A percentile compares a stretch with the other conserved stretches of the same genome.
Conservation (phyloP, 2,797 vertebrate genomes). For the Chloroceryle amazona region DNA sequence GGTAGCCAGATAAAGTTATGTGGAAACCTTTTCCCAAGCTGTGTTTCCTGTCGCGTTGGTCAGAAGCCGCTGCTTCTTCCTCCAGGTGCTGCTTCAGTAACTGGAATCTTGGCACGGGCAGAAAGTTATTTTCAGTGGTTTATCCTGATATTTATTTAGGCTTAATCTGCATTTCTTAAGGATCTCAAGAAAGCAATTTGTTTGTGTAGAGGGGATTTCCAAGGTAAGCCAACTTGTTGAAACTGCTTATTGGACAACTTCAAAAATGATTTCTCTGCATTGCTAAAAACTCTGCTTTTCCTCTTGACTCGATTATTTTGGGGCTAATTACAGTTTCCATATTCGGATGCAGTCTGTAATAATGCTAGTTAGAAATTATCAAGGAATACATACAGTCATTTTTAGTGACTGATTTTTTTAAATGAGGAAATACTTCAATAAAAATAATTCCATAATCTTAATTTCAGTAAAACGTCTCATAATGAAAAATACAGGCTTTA, state of each 20-base stretch:
- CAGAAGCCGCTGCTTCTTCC: conserved; percentile 48
- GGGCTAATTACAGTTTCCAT: background rate
- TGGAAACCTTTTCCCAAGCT: conserved; percentile 9
- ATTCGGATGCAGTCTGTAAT: background rate
- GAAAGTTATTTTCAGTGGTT: background rate
- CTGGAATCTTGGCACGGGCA: background rate
- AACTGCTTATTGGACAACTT: background rate
- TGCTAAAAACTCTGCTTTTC: background rate
- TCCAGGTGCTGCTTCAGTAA: conserved; percentile 20
- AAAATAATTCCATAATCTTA: background rate
- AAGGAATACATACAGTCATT: background rate
- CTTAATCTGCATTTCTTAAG: background rate
- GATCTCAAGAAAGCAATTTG: background rate
- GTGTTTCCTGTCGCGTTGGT: conserved; percentile 60
- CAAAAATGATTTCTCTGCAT: background rate
- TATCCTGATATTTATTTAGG: background rate
- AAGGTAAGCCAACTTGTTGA: conserved; percentile 34
- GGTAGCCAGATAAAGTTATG: background rate
- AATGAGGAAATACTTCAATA: background rate
- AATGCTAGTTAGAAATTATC: background rate
- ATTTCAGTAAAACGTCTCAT: background rate
- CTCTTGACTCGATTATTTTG: background rate
- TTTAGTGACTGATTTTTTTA: background rate
- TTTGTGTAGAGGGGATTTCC: background rate
- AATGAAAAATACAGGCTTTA: background rate